phyloP scores from a whole-genome alignment of 2,113 vertebrate species.

The Burhinus oedicnemus region DNA sequence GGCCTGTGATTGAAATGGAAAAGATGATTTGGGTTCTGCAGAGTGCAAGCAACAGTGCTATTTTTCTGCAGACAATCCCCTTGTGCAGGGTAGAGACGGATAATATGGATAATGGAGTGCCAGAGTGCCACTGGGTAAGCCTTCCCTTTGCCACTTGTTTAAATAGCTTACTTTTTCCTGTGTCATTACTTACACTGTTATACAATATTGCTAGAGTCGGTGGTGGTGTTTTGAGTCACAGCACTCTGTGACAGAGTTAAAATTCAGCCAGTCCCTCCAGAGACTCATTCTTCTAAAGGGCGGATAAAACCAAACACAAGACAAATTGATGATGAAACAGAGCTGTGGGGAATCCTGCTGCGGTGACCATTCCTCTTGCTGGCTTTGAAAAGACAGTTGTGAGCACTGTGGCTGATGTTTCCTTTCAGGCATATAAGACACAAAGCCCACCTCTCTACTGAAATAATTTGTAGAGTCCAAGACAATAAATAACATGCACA shows the following conservation, averaged over 20 bases:
- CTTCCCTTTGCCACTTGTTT: not conserved
- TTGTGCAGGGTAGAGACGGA: not conserved
- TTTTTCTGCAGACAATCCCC: not conserved
- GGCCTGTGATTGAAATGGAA: not conserved
- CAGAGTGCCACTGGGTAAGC: not conserved
- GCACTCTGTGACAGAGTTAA: not conserved
- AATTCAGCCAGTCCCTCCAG: not conserved
- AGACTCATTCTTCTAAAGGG: not conserved
- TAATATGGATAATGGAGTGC: not conserved
- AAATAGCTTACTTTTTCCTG: not conserved
- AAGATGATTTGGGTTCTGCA: not conserved
- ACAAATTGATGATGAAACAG: not conserved
- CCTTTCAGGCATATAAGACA: not conserved
- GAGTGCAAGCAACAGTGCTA: accelerated
- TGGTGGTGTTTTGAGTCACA: not conserved
- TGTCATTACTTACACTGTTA: not conserved
- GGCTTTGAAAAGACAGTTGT: not conserved
- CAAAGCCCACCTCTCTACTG: not conserved
- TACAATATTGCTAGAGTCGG: not conserved
- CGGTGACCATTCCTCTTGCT: not conserved
- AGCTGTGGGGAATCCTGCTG: not conserved
- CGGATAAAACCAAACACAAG: not conserved
- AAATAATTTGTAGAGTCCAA: not conserved
- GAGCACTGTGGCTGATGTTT: not conserved
- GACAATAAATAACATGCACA: not conserved